Evolutionary conservation across 2,888 invertebrate species (phyloP), one percentile per base, ranked within the genome.

Genomic region (Malthinus flaveolus): DNA sequence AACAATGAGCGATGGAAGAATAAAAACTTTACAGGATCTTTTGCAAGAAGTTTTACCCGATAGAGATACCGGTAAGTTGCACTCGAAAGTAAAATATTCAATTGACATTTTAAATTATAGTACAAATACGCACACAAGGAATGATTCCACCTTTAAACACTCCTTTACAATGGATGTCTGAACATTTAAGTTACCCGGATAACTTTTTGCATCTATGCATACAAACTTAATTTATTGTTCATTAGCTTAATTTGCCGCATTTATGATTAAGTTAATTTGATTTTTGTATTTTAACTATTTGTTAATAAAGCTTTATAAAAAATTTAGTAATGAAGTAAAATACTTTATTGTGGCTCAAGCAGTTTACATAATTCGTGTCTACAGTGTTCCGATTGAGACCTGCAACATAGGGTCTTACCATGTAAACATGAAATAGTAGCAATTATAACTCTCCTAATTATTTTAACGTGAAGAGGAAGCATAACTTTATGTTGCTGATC

Each of bases 131-230:
- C 69, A 93, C 93, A 23, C 98, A 99, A 79, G 98, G 98, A 13
- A 88, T 98, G 69, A 83, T 87, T 66, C 87, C 95, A 52, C 93
- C 97, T 1, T 72, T 85, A 62, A 93, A 96, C 63, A 93, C 96
- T 7, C 96, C 97, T 8, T 78, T 98, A 7, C 93, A 96, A 73
- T 99, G 98, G 97, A 86, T 99, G 79, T 95, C 96, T 13, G 96
- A 97, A 80, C 97, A 98, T 79, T 82, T 99, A 72, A 95, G 97
- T 77, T 97, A 97, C 80, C 97, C 98, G 0, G 99, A 99, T 78
- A 99, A 99, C 81, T 99, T 99, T 80, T 82, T 99, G 63, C 98
- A 99, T 83, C 83, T 97, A 68, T 87, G 87, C 23, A 23, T 23
- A 23, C 23, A 23, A 23, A 23, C 23, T 23, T 23, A 23, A 23